Evolutionary conservation across 2,888 invertebrate genomes (phyloP), one percentile per base, ranked within the genome.

Genomic region (Leucozona laternaria): DNA sequence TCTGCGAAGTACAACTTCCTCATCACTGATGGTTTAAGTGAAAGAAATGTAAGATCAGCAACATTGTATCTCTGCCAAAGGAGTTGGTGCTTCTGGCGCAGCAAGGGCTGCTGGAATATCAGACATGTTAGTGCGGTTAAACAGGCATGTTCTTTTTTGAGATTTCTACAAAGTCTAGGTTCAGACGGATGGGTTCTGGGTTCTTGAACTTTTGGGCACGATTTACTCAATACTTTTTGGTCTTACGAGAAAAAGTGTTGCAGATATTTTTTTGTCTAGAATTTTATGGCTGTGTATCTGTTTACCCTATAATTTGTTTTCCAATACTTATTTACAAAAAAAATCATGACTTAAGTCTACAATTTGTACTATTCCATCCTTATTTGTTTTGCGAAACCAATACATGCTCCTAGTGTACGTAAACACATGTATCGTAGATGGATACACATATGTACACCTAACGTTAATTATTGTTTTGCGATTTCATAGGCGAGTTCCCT

Each of bases 1-100:
- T 22, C 22, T 50, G 4, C 25, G 22, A 22, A 50, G 2, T 17
- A 17, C 25, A 53, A 53, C 25, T 53, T 53, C 22, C 22, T 22
- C 15, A 11, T 2, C 15, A 11, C 22, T 22, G 53, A 25, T 25
- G 53, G 53, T 25, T 53, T 25, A 7, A 25, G 25, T 53, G n/a
- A 34, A 31, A 11, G n/a, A 48, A 43, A 64, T 57, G 15, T 31
- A 28, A 71, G 70, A 48, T 25, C 7, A 37, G 58, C 37, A 37
- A 60, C 37, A 60, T 22, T 60, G 37, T 60, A 81, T 22, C 13
- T n/a, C 2, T 10, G 17, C 17, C 3, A 3, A 11, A 11, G 2
- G 11, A 8, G 10, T 1, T 45, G 8, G n/a, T 43, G 17, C 7
- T 43, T 43, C 43, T n/a, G 15, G 17, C 17, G 10, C n/a, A 17